Evolutionary conservation across 1,140 invertebrate species (phyloP), one percentile per base, ranked within the genome.

Genomic region (Drosophila saltans): DNA sequence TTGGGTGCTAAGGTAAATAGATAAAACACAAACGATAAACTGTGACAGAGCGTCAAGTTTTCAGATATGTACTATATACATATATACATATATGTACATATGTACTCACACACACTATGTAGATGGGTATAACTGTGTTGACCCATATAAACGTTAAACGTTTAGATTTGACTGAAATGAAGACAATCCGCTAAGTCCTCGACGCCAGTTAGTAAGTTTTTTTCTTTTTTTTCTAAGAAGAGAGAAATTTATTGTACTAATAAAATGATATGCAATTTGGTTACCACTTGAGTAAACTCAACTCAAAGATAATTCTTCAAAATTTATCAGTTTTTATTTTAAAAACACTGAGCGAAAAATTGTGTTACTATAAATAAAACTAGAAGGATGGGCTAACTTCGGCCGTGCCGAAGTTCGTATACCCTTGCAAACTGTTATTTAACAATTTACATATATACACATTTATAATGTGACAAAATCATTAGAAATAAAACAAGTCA

Each of bases 1-100:
- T 79, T 79, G 70, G 80, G 75, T 72, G 83, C 73, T 82, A 88
- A 88, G 72, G 80, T 79, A 88, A 88, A 88, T 75, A 88, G 57
- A 39, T 39, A 59, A 39, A 39, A 59, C 30, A 39, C 28, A 59
- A 40, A 59, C 57, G 57, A 59, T 59, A 59, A 59, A 59, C 57
- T 33, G 26, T 58, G 28, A 52, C 45, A 52, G 45, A 59, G 57
- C 57, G n/a, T 59, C 57, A 59, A 59, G 57, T 59, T 26, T 36
- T 26, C 28, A 39, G 43, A 61, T 61, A 63, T 75, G 10, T 9
- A 16, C 11, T 6, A 2, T 3, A 52, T 61, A 45, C 28, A 21
- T 21, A 36, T 61, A 65, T 28, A 43, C 60, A 36, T 57, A 26
- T 10, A 21, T 30, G 8, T 30, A 21, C 39, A 8, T 59, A 24